Conservation (phyloP, 2,797 vertebrate genomes). For the Hoplostethus mediterraneus region DNA sequence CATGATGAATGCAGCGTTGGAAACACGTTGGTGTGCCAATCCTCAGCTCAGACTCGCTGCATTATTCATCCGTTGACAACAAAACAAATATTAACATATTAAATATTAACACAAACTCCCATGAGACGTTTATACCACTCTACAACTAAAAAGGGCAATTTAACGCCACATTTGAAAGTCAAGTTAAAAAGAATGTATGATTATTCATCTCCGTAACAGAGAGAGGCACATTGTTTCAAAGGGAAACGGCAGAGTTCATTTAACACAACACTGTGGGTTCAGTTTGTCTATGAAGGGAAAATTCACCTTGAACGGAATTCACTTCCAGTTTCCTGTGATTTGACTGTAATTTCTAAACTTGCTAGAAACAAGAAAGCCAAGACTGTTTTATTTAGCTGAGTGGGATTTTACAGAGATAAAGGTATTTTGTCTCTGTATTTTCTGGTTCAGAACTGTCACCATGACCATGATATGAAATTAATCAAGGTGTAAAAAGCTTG, state of each 20-base stretch:
- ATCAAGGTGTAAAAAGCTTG: too few relatives aligned
- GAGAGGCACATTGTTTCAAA: slow-evolving; percentile 7
- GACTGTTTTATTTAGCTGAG: neutral
- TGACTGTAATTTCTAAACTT: neutral
- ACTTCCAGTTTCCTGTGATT: neutral
- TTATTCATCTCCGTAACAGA: slow-evolving; percentile 20
- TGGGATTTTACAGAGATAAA: neutral
- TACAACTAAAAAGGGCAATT: slow-evolving; percentile 68
- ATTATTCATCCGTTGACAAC: slow-evolving; percentile 77
- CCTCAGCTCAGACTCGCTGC: slow-evolving; percentile 58
- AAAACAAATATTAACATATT: slow-evolving; percentile 81
- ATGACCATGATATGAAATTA: too few relatives aligned
- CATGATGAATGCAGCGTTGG: slow-evolving; percentile 47
- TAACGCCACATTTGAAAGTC: slow-evolving; percentile 64
- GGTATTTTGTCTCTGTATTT: too few relatives aligned
- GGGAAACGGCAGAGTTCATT: slow-evolving; percentile 16
- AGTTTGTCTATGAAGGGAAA: slow-evolving; percentile 4
- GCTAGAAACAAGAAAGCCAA: neutral
- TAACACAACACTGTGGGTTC: neutral
- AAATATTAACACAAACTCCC: slow-evolving; percentile 77
- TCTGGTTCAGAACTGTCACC: too few relatives aligned
- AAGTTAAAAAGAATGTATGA: slow-evolving; percentile 35
- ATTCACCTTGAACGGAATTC: slow-evolving; percentile 6
- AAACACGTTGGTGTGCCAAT: slow-evolving; percentile 49
- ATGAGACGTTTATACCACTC: slow-evolving; percentile 63